These are phyloP conservation scores for Perca fluviatilis DNA, from an alignment of 2,113 vertebrate genomes.

Conservation along the genomic window DNA sequence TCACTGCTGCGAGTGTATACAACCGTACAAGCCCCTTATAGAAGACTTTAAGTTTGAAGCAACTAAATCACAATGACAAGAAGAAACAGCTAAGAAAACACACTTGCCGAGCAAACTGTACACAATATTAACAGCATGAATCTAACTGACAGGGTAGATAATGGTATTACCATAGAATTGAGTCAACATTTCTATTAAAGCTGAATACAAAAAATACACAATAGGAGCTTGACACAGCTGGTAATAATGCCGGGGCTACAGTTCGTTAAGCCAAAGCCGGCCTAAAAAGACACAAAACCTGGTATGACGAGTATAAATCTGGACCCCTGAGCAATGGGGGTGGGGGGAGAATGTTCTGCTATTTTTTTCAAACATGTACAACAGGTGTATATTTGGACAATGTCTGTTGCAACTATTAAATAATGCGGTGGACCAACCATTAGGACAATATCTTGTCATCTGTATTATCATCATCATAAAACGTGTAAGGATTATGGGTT, in stretches of 20 bases:
- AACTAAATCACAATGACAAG: conserved; percentile 11
- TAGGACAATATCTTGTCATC: background rate
- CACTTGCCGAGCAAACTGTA: background rate
- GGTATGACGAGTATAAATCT: conserved; percentile 45
- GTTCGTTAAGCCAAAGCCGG: conserved; percentile 33
- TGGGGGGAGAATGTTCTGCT: background rate
- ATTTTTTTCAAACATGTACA: background rate
- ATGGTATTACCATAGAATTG: background rate
- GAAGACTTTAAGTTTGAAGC: background rate
- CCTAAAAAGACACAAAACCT: conserved; percentile 35
- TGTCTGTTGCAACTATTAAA: background rate
- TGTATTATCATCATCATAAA: conserved; percentile 3
- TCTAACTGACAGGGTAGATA: conserved; percentile 4
- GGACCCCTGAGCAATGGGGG: conserved; percentile 9
- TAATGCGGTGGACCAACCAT: conserved; percentile 17
- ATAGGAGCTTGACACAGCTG: conserved; percentile 18
- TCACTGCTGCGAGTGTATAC: conserved; percentile 10
- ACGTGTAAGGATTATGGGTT: conserved; percentile 13
- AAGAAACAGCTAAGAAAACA: conserved; percentile 12
- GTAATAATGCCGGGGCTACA: conserved; percentile 24
- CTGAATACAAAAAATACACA: background rate
- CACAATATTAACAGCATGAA: conserved; percentile 21
- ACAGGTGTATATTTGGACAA: conserved; percentile 12
- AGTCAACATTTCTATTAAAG: conserved; percentile 27
- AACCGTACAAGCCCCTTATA: conserved; percentile 1